These are phyloP conservation scores for Malthinus flaveolus DNA, from an alignment of 2,888 invertebrate genomes.

Conservation along the genomic window DNA sequence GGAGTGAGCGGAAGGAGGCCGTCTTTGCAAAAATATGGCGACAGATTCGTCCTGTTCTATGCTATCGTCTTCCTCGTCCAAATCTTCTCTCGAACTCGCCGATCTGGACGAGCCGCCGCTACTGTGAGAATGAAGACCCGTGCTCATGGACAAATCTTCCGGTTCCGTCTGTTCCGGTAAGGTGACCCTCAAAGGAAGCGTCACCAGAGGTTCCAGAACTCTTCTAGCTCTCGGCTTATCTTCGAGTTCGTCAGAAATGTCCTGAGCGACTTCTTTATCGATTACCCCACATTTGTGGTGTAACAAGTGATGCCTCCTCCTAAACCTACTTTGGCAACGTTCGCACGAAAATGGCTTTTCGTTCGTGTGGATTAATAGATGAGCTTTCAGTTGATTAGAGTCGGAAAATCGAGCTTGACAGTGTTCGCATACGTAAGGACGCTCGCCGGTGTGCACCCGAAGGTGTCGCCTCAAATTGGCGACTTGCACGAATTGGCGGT, in stretches of 20 bases:
- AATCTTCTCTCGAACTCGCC: conserved; percentile 52
- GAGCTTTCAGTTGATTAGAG: conserved; percentile 90
- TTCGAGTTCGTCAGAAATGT: conserved; percentile 42
- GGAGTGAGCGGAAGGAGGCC: conserved; percentile 41
- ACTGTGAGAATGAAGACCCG: conserved; percentile 57
- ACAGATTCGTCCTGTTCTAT: conserved; percentile 61
- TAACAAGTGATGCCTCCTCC: conserved; percentile 83
- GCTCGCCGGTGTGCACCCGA: conserved; percentile 89
- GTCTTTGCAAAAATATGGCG: conserved; percentile 56
- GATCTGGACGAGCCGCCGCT: conserved; percentile 57
- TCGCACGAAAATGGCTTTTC: conserved; percentile 87
- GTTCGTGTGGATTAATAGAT: conserved; percentile 85
- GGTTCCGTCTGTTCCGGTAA: conserved; percentile 89
- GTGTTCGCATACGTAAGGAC: conserved; percentile 84
- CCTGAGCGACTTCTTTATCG: conserved; percentile 42
- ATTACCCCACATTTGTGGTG: conserved; percentile 75
- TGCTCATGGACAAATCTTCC: conserved; percentile 82
- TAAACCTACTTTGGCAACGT: conserved; percentile 76
- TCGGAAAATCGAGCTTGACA: conserved; percentile 88
- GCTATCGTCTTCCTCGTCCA: conserved; percentile 53
- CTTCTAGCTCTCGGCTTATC: conserved; percentile 52
- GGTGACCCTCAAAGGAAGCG: conserved; percentile 47
- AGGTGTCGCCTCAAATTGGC: conserved; percentile 88
- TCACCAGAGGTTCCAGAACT: conserved; percentile 53
- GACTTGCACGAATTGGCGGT: conserved; percentile 90